Evolutionary conservation across 53 echinoderm and acorn worm genomes (phyloP).

Genomic region (Temnopleurus reevesii): DNA sequence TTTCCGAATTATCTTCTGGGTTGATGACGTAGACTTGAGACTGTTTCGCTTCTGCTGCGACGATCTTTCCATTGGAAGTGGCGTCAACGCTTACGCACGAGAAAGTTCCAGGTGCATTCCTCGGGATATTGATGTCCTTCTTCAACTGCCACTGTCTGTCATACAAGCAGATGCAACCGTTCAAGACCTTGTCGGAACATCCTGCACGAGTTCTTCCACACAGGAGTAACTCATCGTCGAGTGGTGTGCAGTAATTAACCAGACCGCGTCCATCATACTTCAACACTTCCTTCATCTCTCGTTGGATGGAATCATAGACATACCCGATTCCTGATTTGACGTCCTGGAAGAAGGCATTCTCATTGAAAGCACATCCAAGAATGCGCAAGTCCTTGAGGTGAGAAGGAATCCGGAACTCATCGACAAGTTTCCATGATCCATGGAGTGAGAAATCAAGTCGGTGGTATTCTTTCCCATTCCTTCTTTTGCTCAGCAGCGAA

Average conservation of each 20-base stretch:
- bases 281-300: background rate
- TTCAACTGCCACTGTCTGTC: background rate
- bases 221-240: background rate
- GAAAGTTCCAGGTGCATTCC: background rate
- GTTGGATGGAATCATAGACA: background rate
- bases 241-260: background rate
- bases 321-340: background rate
- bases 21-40: conserved; percentile 5
- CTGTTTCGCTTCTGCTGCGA: background rate
- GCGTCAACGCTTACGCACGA: conserved; percentile 10
- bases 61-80: background rate
- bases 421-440: background rate
- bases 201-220: background rate
- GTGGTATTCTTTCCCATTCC: background rate
- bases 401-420: conserved; percentile 3
- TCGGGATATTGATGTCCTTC: background rate
- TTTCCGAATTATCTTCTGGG: background rate
- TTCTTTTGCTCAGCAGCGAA: background rate
- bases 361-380: background rate
- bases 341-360: background rate
- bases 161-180: background rate
- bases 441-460: background rate
- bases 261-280: background rate
- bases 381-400: background rate
- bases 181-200: background rate